Base-by-base conservation (phyloP, 1,140 invertebrate genomes). In the Ditylenchus dipsaci region DNA sequence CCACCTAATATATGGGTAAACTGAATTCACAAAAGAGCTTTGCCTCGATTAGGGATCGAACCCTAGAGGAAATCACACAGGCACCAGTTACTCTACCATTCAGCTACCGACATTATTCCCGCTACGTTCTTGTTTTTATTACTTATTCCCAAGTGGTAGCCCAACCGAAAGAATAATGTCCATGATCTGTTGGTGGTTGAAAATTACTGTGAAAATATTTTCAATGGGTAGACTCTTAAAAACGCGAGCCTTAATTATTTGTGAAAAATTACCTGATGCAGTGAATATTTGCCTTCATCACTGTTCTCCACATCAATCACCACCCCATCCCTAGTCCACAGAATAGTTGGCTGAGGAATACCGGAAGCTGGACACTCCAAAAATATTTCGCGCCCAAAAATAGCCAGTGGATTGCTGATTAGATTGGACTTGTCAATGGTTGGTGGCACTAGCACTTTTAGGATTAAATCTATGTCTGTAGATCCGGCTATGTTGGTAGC, bases 371-470 rank as follows among this genome's bases (percentile, higher is more conserved):
- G 85, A 77, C 86, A 86, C 66, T 86, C 84, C 63, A 86, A 68
- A n/a, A 81, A 72, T 7, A 86, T 84, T 3, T 80, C 80, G 33
- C 82, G 71, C 26, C 82, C 84, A 9, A 81, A 58, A 63, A 82
- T 76, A 33, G 77, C 77, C 21, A 81, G 65, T 17, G 80, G 80
- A 65, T 73, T 81, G 30, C 63, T 76, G 45, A 86, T 84, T 13
- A 86, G 73, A 72, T 86, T 86, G 0, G 85, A 86, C 38, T 86
- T 84, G 76, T 86, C 85, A 73, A 86, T 86, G 17, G 78, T 76
- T 15, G 86, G 86, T 11, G 84, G 84, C 60, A 86, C 84, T 60
- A 84, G 74, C 21, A 86, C 82, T 73, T 78, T 79, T 0, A 86
- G 74, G 45, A 75, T 70, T 61, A 84, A 82, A 19, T 84, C 75